Conservation (phyloP, 2,888 invertebrate genomes). For the Branchipolynoe longqiensis region DNA sequence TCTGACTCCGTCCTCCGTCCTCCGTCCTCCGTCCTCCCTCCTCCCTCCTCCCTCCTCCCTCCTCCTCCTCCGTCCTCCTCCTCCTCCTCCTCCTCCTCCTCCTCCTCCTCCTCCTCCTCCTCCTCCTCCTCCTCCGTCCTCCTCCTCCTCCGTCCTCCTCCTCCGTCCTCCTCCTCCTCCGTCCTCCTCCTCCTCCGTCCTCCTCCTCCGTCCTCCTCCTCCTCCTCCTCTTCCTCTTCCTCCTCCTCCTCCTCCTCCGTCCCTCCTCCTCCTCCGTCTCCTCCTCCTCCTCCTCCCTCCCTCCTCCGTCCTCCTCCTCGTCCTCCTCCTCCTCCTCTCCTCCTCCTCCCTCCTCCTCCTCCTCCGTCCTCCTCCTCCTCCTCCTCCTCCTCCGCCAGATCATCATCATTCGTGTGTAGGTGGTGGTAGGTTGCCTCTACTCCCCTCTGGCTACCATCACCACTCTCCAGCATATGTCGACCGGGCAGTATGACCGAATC, state of each 20-base stretch:
- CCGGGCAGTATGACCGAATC: too few species aligned
- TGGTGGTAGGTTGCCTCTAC: too few species aligned
- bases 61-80: too few species aligned
- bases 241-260: neutral
- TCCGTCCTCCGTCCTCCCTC: too few species aligned
- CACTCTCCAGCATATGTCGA: too few species aligned
- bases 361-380: neutral
- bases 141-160: neutral
- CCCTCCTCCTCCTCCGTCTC: too few species aligned
- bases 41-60: too few species aligned
- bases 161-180: neutral
- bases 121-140: neutral
- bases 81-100: too few species aligned
- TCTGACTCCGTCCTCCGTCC: too few species aligned
- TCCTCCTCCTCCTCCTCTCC: neutral
- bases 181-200: neutral
- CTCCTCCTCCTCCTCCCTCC: neutral
- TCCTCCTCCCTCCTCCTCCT: neutral
- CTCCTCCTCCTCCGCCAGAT: too few species aligned
- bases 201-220: neutral
- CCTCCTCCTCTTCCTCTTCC: neutral
- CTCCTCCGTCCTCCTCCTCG: neutral
- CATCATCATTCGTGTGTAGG: too few species aligned
- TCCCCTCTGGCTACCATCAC: too few species aligned
- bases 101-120: neutral